Evolutionary conservation across 2,797 vertebrate genomes (phyloP).

Genomic region (Chelidonichthys spinosus): DNA sequence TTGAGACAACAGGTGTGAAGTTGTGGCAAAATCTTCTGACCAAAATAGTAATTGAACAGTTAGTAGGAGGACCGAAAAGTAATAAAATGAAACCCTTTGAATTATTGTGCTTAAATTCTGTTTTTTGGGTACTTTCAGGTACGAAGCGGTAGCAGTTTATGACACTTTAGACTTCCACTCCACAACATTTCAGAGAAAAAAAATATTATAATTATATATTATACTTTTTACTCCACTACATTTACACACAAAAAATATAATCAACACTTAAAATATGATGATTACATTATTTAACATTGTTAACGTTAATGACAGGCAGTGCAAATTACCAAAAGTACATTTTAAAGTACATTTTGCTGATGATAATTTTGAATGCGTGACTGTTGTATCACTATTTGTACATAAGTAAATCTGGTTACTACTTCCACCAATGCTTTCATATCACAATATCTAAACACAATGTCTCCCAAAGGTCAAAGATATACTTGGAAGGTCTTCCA

Average conservation of each 20-base stretch:
- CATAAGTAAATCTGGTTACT: neutral
- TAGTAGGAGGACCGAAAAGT: neutral
- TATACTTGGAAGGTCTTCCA: neutral
- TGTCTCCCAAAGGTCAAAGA: conserved; percentile 1
- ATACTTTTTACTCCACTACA: neutral
- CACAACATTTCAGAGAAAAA: neutral
- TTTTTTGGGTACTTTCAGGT: neutral
- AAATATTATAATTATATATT: too few relatives aligned
- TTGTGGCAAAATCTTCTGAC: neutral
- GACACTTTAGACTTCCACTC: neutral
- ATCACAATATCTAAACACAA: neutral
- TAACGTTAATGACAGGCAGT: too few relatives aligned
- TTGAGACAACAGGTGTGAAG: conserved; percentile 24
- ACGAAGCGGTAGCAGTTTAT: too few relatives aligned
- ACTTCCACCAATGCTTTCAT: neutral
- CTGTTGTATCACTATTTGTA: neutral
- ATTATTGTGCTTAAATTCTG: neutral
- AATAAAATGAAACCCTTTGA: neutral
- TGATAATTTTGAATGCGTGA: neutral
- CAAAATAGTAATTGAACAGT: conserved; percentile 4
- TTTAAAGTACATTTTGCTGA: neutral
- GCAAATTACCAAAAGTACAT: neutral
- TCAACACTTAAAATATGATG: too few relatives aligned
- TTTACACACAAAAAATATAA: neutral
- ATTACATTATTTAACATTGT: too few relatives aligned